These are phyloP conservation scores for Eira barbara DNA, from an alignment of 2,113 vertebrate species.

Conservation along the genomic window DNA sequence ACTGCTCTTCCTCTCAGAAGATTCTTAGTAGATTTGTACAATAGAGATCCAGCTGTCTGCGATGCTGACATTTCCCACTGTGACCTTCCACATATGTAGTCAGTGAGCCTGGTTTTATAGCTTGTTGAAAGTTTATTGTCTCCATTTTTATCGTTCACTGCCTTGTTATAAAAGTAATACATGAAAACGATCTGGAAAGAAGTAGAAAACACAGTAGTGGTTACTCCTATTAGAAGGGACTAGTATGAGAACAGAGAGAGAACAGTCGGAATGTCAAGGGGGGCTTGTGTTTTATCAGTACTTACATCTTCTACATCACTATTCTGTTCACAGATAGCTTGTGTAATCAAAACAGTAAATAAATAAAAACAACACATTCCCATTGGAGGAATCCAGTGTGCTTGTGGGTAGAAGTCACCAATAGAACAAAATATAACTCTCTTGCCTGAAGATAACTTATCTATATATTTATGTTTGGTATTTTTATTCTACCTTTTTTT, in stretches of 20 bases:
- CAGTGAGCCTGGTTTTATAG: not conserved
- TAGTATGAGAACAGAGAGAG: not conserved
- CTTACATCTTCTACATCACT: not conserved
- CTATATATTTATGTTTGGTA: not conserved
- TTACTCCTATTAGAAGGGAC: not conserved
- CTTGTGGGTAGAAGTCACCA: slow-evolving; percentile 11
- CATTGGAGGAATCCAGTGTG: not conserved
- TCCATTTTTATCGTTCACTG: not conserved
- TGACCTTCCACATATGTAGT: not conserved
- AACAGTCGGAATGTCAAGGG: not conserved
- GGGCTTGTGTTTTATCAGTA: not conserved
- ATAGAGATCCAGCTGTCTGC: not conserved
- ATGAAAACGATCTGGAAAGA: not conserved
- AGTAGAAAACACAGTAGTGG: not conserved
- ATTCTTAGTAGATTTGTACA: not conserved
- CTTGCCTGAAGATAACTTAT: not conserved
- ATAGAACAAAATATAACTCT: not conserved
- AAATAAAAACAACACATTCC: not conserved
- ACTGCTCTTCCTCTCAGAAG: not conserved
- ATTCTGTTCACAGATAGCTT: not conserved
- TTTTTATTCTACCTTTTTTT: slow-evolving; percentile 35
- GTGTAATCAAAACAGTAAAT: not conserved
- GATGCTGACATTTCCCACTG: not conserved
- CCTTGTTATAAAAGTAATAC: not conserved
- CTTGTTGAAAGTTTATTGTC: not conserved